These are phyloP conservation scores for Acipenser oxyrinchus DNA, from an alignment of 2,797 vertebrate genomes.

Conservation along the genomic window DNA sequence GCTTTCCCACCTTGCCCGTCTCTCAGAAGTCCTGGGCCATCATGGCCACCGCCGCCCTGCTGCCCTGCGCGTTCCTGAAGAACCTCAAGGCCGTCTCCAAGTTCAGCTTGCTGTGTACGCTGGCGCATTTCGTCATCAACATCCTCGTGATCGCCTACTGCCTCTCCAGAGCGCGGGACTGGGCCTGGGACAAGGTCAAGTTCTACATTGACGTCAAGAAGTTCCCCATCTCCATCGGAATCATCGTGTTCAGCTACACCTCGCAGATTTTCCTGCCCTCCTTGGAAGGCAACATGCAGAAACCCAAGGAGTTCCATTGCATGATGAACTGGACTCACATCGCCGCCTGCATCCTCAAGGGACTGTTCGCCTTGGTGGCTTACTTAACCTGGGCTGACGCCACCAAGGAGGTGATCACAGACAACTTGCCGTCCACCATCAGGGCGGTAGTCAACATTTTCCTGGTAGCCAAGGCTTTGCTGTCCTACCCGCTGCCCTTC, in stretches of 20 bases:
- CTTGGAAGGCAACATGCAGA: conserved; percentile 94
- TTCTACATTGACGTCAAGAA: conserved; percentile 99
- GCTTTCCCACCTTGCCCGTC: conserved; percentile 86
- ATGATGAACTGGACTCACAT: conserved; percentile 99
- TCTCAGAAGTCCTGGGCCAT: conserved; percentile 98
- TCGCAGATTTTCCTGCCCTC: conserved; percentile 98
- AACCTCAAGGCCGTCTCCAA: conserved; percentile 97
- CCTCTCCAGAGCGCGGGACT: conserved; percentile 88
- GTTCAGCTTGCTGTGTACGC: conserved; percentile 94
- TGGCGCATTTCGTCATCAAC: conserved; percentile 97
- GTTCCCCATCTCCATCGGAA: conserved; percentile 97
- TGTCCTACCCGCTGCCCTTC: conserved; percentile 93
- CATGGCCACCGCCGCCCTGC: conserved; percentile 84
- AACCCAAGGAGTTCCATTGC: conserved; percentile 92
- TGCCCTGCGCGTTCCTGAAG: conserved; percentile 95
- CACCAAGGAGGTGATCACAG: conserved; percentile 98
- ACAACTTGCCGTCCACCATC: conserved; percentile 91
- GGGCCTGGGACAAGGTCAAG: conserved; percentile 99
- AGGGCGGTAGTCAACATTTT: conserved; percentile 95
- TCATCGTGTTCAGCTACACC: conserved; percentile 99
- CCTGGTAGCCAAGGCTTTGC: conserved; percentile 90
- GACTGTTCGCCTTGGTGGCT: conserved; percentile 93
- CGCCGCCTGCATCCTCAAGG: conserved; percentile 94
- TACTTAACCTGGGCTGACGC: conserved; percentile 96
- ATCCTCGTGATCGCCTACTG: conserved; percentile 95